Evolutionary conservation across 2,888 invertebrate species (phyloP).

Genomic region (Cephus runcator): DNA sequence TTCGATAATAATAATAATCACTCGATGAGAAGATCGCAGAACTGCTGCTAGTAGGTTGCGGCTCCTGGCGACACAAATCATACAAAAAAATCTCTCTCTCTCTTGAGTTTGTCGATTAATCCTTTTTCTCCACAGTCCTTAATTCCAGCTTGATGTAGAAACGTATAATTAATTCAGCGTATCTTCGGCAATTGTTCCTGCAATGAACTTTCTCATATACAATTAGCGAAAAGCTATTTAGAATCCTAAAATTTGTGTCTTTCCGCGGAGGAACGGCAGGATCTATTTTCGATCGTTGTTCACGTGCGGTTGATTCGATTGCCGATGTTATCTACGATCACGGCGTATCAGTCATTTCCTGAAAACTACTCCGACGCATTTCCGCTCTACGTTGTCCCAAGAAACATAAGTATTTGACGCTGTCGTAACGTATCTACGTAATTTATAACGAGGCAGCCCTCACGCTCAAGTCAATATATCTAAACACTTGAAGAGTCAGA

Average conservation of each 20-base stretch:
- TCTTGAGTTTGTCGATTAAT: neutral
- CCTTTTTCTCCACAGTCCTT: neutral
- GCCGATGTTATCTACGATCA: neutral
- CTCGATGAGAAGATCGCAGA: neutral
- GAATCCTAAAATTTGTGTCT: neutral
- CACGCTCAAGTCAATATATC: neutral
- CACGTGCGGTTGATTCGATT: neutral
- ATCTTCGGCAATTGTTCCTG: too few species aligned
- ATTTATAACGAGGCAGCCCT: neutral
- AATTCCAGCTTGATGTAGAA: neutral
- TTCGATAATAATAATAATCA: neutral
- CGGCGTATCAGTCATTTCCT: neutral
- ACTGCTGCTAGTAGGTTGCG: neutral
- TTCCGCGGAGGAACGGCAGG: neutral
- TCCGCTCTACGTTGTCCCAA: neutral
- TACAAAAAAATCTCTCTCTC: neutral
- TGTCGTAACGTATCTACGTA: neutral
- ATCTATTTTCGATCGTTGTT: neutral
- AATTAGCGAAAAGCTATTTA: neutral
- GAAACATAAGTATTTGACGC: neutral
- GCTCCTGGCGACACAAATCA: neutral
- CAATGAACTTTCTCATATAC: neutral
- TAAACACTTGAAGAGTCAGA: neutral
- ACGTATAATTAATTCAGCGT: neutral
- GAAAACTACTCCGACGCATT: neutral